Conservation (phyloP, 1,140 invertebrate genomes). For the Eriosoma lanigerum region DNA sequence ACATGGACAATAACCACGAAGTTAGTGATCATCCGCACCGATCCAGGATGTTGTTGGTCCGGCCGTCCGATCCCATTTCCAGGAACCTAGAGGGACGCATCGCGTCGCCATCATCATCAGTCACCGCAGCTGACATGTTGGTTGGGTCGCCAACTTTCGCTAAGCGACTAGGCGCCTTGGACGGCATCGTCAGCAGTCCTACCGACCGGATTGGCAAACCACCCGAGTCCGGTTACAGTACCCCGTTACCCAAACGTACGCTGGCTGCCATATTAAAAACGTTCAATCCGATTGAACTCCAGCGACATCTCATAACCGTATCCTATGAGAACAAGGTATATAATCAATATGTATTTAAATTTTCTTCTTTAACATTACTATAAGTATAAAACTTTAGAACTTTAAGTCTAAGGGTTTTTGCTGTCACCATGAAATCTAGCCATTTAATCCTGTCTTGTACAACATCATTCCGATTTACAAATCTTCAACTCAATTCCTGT, state of each 20-base stretch:
- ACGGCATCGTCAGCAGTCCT: conserved; percentile 56
- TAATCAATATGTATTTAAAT: no score
- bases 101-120: background rate
- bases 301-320: conserved; percentile 77
- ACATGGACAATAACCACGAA: background rate
- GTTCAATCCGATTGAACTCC: conserved; percentile 76
- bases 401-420: no score
- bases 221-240: conserved; percentile 40
- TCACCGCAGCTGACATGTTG: background rate
- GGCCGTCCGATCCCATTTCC: conserved; percentile 52
- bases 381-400: no score
- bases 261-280: conserved; percentile 80
- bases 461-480: no score
- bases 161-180: conserved; percentile 54
- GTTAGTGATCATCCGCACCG: background rate
- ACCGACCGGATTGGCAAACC: conserved; percentile 13
- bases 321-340: conserved; percentile 83
- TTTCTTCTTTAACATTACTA: no score
- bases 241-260: conserved; percentile 62
- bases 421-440: no score
- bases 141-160: conserved; percentile 6
- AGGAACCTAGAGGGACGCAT: conserved; percentile 24
- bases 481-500: no score
- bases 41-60: background rate
- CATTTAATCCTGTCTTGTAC: no score